These are phyloP conservation scores for Lithophane ornitopus DNA, from an alignment of 2,888 invertebrate species.

Conservation along the genomic window DNA sequence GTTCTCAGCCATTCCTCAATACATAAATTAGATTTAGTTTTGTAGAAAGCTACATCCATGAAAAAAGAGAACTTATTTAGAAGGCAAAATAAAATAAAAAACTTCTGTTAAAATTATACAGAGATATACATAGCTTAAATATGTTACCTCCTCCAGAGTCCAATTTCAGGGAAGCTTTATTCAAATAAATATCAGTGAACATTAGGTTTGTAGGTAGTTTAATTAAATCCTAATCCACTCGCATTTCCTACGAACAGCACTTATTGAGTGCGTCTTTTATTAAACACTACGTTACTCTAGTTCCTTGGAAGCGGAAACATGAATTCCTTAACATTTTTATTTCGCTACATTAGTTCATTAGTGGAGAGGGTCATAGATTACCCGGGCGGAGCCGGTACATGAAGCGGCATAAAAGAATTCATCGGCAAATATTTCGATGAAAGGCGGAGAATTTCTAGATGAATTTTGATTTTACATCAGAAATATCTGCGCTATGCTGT, in stretches of 20 bases:
- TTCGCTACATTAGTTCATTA: constrained; percentile 56
- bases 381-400: constrained; percentile 21
- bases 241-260: constrained; percentile 11
- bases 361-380: constrained; percentile 34
- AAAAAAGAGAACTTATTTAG: not conserved
- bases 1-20: not conserved
- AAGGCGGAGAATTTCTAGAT: constrained; percentile 22
- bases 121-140: constrained; percentile 10
- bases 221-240: constrained; percentile 48
- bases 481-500: constrained; percentile 10
- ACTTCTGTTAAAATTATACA: not conserved
- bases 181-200: constrained; percentile 26
- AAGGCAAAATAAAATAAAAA: not conserved
- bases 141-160: not conserved
- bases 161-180: constrained; percentile 6
- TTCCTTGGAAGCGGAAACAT: constrained; percentile 24
- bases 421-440: constrained; percentile 32
- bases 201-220: constrained; percentile 20
- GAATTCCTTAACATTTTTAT: constrained; percentile 60
- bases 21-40: not conserved
- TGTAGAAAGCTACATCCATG: not conserved
- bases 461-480: constrained; percentile 24
- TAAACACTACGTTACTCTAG: constrained; percentile 22
- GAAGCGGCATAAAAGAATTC: constrained; percentile 32
- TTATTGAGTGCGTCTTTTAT: constrained; percentile 23